phyloP scores from a whole-genome alignment of 2,113 vertebrate genomes.

The Platichthys stellatus region DNA sequence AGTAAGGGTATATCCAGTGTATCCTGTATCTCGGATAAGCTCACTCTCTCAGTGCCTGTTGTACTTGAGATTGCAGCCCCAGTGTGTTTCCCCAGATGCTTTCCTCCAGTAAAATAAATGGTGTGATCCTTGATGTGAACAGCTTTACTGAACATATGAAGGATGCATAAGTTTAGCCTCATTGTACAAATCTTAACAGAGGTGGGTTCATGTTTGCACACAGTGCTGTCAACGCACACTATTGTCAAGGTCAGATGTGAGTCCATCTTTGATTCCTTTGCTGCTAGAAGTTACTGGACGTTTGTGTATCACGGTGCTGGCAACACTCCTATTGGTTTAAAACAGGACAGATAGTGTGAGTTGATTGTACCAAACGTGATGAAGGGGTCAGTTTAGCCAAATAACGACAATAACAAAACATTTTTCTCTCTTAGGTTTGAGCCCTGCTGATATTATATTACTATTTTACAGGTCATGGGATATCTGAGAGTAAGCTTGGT shows the following conservation, averaged over 20 bases:
- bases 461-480: background rate
- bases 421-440: too few species aligned
- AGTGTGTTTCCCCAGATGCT: background rate
- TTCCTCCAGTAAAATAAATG: background rate
- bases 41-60: slow-evolving; percentile 5
- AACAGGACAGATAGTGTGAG: slow-evolving; percentile 16
- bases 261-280: slow-evolving; percentile 9
- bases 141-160: slow-evolving; percentile 11
- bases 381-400: slow-evolving; percentile 13
- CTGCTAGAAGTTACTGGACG: slow-evolving; percentile 13
- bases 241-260: background rate
- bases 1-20: background rate
- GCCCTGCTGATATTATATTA: too few species aligned
- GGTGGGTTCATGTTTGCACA: background rate
- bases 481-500: background rate
- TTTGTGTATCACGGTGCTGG: slow-evolving; percentile 14
- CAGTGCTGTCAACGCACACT: slow-evolving; percentile 21
- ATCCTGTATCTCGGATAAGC: background rate
- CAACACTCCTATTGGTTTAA: slow-evolving; percentile 6
- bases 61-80: background rate
- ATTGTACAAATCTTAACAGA: background rate
- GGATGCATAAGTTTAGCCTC: slow-evolving; percentile 21
- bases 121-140: slow-evolving; percentile 14
- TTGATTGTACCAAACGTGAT: background rate
- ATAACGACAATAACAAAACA: background rate